Evolutionary conservation across 2,797 vertebrate species (phyloP), one percentile per base, ranked within the genome.

Genomic region (Eidolon dupreanum): DNA sequence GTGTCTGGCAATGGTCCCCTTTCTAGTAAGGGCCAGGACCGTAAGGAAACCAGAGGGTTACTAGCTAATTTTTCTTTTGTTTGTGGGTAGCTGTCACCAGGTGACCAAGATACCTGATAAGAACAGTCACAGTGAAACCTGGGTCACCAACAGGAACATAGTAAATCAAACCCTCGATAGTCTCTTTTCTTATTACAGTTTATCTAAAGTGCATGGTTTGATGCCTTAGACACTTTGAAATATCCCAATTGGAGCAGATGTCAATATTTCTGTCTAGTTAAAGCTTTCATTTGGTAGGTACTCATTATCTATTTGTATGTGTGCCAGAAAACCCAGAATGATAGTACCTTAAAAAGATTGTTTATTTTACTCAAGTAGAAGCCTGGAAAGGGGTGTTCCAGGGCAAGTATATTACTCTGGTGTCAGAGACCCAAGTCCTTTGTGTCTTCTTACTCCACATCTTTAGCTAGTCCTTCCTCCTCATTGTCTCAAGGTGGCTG

Each of bases 221-320:
- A 68, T 61, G 28, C 66, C 38, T 81, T 63, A 75, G 59, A 59
- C 28, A 55, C 59, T 88, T 91, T 65, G 57, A 91, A 94, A 51
- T 91, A 55, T 59, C 31, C 68, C 78, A 78, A 22, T 31, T 65
- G 38, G 59, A 92, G 65, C 63, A 86, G 59, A 57, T 79, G 6
- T 78, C 93, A 61, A 26, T 51, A 41, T 86, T 77, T 93, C 66
- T 61, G 90, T 95, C 85, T 71, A 77, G 73, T 79, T 91, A 87
- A 90, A 75, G 77, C 71, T 93, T 94, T 90, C 88, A 13, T 93
- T 94, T 9, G 6, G 20, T 59, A 24, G n/a, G 2, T 68, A 26
- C 28, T 86, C 66, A 53, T 41, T 5, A 36, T 51, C 66, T 88
- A 13, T 85, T 41, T 81, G 28, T 83, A 13, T 74, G 38, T 78